Base-by-base conservation (phyloP, 2,888 invertebrate genomes). In the Mycalesis mineus region DNA sequence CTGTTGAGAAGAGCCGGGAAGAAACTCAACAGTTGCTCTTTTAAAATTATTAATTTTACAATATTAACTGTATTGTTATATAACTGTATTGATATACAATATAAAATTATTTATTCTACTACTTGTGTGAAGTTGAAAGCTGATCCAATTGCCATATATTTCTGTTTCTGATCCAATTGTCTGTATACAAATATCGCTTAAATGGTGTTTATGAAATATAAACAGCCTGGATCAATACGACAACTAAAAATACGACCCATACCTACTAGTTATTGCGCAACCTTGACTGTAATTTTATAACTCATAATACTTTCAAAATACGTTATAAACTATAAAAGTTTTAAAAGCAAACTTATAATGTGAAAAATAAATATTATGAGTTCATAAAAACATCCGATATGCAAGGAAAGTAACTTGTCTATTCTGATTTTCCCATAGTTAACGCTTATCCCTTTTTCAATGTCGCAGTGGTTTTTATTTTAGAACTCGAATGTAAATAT, bases 401-500 rank as follows among this genome's bases (percentile, higher is more conserved):
- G 41, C 40, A 15, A 41, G 40, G 40, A 41, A n/a, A 37, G 9
- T 49, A 28, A 36, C 8, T 15, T 49, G 8, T 39, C 14, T 51
- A 7, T 31, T 40, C 14, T 51, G 36, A 22, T n/a, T 39, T n/a
- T 45, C 28, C 11, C 13, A 37, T 13, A 22, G 17, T 36, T 22
- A 51, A 14, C 13, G 11, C 7, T 54, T 17, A 55, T 55, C 55
- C 55, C 11, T 9, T 28, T 54, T 51, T 62, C 58, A 62, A 62
- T 62, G 61, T 58, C 64, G 48, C 55, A 51, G 50, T 44, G 49
- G 33, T 55, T 37, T 58, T 60, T 51, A 51, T 52, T 52, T 52
- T 33, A 52, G 17, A 42, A 52, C 42, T n/a, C 31, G 49, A 48
- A 40, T 45, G 37, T 57, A 60, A 54, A 54, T 57, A 60, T 57